Evolutionary conservation across 2,113 vertebrate species (phyloP).

Genomic region (Plecotus auritus): DNA sequence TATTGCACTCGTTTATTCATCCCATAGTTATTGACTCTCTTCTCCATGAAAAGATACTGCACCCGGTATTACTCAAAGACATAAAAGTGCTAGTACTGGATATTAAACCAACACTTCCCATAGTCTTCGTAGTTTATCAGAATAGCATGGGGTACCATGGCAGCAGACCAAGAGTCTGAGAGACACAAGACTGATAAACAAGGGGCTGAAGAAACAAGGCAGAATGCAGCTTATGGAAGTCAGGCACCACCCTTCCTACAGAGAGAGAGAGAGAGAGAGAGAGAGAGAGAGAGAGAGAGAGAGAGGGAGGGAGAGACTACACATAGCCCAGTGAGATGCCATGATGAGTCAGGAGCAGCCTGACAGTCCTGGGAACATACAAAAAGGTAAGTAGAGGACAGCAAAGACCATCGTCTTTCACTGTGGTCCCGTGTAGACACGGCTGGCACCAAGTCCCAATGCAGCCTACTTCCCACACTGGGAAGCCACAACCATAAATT

Average conservation of each 20-base stretch:
- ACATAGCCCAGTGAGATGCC: too few relatives aligned
- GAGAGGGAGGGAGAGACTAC: too few relatives aligned
- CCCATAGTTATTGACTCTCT: not conserved
- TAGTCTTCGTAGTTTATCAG: not conserved
- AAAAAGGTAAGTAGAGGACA: not conserved
- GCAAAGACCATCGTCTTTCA: not conserved
- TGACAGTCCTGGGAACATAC: not conserved
- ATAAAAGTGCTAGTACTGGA: not conserved
- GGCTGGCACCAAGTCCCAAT: not conserved
- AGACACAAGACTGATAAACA: not conserved
- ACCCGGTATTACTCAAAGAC: not conserved
- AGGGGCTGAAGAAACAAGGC: not conserved
- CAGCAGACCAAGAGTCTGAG: not conserved
- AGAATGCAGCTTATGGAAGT: not conserved
- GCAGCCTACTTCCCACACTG: not conserved
- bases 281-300: too few relatives aligned
- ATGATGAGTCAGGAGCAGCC: too few relatives aligned
- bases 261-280: too few relatives aligned
- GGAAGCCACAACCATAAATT: not conserved
- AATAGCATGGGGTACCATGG: not conserved
- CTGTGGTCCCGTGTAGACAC: accelerated
- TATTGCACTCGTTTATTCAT: too few relatives aligned
- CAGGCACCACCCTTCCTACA: accelerated
- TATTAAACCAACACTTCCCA: not conserved
- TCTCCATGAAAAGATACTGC: not conserved